These are phyloP conservation scores for Diploptera punctata DNA, from an alignment of 2,888 invertebrate species.

Conservation along the genomic window DNA sequence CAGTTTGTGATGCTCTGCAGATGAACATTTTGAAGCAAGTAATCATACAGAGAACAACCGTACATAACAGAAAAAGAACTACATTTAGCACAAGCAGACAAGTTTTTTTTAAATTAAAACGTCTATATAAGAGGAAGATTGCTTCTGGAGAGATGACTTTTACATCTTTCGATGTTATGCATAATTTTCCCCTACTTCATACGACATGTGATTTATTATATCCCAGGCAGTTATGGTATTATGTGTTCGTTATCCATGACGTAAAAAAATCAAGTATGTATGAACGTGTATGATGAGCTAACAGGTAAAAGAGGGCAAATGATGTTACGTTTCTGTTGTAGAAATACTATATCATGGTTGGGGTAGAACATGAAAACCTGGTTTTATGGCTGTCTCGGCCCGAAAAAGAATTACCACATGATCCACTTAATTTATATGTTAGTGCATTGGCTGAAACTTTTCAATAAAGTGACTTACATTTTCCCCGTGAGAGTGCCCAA, in stretches of 20 bases:
- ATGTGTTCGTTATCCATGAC: slow-evolving; percentile 38
- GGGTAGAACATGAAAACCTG: slow-evolving; percentile 29
- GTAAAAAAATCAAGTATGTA: slow-evolving; percentile 32
- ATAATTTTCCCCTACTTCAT: too few species aligned
- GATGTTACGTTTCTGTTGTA: slow-evolving; percentile 38
- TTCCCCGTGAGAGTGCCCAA: slow-evolving; percentile 40
- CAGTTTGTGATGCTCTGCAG: too few species aligned
- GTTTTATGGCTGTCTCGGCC: slow-evolving; percentile 39
- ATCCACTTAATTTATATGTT: slow-evolving; percentile 37
- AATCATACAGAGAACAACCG: too few species aligned
- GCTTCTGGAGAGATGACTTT: too few species aligned
- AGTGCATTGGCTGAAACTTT: slow-evolving; percentile 35
- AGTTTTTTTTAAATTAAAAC: too few species aligned
- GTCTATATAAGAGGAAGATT: too few species aligned
- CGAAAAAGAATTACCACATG: slow-evolving; percentile 39
- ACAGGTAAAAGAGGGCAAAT: slow-evolving; percentile 40
- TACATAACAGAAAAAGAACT: too few species aligned
- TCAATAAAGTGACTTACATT: slow-evolving; percentile 33
- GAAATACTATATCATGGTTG: slow-evolving; percentile 27
- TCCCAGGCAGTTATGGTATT: slow-evolving; percentile 37
- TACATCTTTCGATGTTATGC: too few species aligned
- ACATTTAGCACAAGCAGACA: too few species aligned
- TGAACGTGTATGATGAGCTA: slow-evolving; percentile 35
- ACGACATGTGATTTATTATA: too few species aligned
- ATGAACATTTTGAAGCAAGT: too few species aligned